A percentile compares a stretch with the other conserved stretches of the same genome.
Evolutionary conservation across 2,888 invertebrate genomes (phyloP).

Genomic region (Diploptera punctata): DNA sequence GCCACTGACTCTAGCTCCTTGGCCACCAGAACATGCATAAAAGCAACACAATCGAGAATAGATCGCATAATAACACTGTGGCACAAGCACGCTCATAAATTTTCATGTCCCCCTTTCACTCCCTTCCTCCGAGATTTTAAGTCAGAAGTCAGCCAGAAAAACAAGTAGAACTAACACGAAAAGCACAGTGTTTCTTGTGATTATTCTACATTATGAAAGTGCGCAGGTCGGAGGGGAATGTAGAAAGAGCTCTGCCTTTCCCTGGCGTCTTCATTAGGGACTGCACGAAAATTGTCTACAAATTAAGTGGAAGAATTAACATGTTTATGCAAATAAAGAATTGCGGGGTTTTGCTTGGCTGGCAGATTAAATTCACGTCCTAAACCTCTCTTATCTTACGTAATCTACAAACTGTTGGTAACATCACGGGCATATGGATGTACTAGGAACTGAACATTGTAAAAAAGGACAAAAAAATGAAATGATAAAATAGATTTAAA

Average conservation of each 20-base stretch:
- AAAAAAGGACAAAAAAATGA: too few species aligned
- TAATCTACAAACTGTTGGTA: too few species aligned
- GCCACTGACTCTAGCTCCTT: not conserved
- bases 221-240: too few species aligned
- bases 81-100: slow-evolving; percentile 6
- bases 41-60: not conserved
- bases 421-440: too few species aligned
- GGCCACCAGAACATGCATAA: not conserved
- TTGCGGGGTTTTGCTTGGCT: not conserved
- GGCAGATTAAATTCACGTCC: too few species aligned
- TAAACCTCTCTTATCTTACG: too few species aligned
- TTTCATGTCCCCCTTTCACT: not conserved
- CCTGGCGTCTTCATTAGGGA: not conserved
- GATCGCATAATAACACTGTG: not conserved
- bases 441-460: too few species aligned
- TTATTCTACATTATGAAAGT: not conserved
- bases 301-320: slow-evolving; percentile 3
- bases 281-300: slow-evolving; percentile 7
- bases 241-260: not conserved
- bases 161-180: not conserved
- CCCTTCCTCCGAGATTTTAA: not conserved
- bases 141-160: not conserved
- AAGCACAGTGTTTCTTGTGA: not conserved
- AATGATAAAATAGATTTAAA: too few species aligned
- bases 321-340: slow-evolving; percentile 10